Evolutionary conservation across 2,888 invertebrate species (phyloP).

Genomic region (Dilophus febrilis): DNA sequence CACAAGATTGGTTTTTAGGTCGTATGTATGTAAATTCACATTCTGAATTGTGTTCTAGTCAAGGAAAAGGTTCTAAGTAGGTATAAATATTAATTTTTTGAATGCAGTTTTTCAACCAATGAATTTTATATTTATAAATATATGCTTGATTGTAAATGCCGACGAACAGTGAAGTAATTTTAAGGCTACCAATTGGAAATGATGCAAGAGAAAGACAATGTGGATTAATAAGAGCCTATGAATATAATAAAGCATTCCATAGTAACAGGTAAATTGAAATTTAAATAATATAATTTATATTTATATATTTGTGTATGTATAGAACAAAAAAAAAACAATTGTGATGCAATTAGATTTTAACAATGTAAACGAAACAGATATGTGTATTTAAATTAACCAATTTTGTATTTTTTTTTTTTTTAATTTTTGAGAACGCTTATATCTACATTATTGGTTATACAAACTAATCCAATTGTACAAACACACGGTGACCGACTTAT

Average conservation of each 20-base stretch:
- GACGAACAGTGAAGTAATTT: conserved; percentile 15
- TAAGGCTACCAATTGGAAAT: conserved; percentile 24
- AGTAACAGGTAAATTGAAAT: conserved; percentile 20
- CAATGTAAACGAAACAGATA: too few species aligned
- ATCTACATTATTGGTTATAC: conserved; percentile 60
- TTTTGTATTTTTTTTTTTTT: too few species aligned
- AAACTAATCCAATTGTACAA: conserved; percentile 70
- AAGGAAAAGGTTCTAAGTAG: conserved; percentile 32
- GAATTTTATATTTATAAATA: not conserved
- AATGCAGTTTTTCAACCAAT: not conserved
- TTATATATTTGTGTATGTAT: not conserved
- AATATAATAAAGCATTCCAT: conserved; percentile 23
- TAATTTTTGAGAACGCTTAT: conserved; percentile 62
- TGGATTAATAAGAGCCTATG: conserved; percentile 27
- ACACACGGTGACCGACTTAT: conserved; percentile 69
- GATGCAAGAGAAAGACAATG: conserved; percentile 27
- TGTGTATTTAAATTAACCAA: too few species aligned
- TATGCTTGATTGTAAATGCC: too few species aligned
- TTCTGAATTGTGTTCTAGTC: conserved; percentile 51
- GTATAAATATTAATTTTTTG: not conserved
- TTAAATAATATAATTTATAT: not conserved
- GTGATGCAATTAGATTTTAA: too few species aligned
- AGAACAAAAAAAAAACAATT: too few species aligned
- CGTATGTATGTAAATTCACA: conserved; percentile 66
- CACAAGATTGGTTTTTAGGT: conserved; percentile 46